Percentiles rank a stretch among this genome's conserved stretches.
Evolutionary conservation across 2,113 vertebrate species (phyloP).

Genomic region (Falco punctatus): DNA sequence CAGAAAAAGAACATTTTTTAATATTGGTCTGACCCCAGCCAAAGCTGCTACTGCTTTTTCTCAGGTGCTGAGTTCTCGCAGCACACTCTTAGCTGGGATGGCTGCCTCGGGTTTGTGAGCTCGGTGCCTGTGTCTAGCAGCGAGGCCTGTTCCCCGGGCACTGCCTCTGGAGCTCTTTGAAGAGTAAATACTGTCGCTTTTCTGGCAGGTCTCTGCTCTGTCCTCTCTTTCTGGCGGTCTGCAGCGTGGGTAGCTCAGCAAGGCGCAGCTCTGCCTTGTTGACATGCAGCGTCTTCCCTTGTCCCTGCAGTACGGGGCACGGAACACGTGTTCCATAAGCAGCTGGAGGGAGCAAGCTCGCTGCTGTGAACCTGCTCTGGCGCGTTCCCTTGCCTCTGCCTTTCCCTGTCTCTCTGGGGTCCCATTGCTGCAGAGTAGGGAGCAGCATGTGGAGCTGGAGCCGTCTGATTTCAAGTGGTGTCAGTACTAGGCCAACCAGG

Average conservation of each 20-base stretch:
- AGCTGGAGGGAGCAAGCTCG: background rate
- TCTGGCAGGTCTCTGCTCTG: background rate
- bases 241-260: background rate
- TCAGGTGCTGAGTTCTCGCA: background rate
- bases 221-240: background rate
- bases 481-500: background rate
- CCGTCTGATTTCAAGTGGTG: rapidly evolving
- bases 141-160: background rate
- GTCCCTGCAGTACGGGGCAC: rapidly evolving
- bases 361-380: background rate
- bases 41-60: background rate
- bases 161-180: background rate
- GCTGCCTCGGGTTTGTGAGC: background rate
- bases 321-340: background rate
- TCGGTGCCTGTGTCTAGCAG: background rate
- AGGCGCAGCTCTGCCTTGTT: rapidly evolving
- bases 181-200: background rate
- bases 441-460: background rate
- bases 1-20: background rate
- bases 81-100: background rate
- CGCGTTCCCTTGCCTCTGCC: background rate
- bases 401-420: background rate
- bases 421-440: background rate
- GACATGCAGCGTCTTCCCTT: background rate
- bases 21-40: background rate